A percentile compares a stretch with the other conserved stretches of the same genome.
Evolutionary conservation across 2,797 vertebrate species (phyloP).

Genomic region (Coilia nasus): DNA sequence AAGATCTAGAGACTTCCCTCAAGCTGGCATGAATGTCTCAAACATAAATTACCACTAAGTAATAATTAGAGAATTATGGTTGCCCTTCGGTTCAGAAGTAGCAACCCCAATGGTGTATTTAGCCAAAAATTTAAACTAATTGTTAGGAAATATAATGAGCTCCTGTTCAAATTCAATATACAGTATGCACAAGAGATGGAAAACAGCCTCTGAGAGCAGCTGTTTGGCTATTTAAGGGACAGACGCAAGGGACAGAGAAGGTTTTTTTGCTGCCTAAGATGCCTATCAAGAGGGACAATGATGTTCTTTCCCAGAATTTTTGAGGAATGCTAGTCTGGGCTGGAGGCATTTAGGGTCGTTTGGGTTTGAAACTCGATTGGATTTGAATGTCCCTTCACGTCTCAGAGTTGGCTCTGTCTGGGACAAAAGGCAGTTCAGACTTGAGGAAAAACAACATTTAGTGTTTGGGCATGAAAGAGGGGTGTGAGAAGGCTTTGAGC

Average conservation of each 20-base stretch:
- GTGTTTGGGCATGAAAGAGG: neutral
- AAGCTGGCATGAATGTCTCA: neutral
- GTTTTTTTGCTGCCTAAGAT: neutral
- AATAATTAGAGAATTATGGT: neutral
- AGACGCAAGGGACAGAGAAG: neutral
- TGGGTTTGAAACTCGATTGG: constrained; percentile 15
- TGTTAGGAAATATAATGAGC: neutral
- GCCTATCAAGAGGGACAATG: constrained; percentile 11
- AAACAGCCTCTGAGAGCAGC: neutral
- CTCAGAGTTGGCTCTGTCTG: neutral
- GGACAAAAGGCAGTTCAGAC: constrained; percentile 12
- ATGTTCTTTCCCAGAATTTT: constrained; percentile 20
- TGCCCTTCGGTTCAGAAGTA: neutral
- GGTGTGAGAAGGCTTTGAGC: neutral
- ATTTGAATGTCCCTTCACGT: constrained; percentile 12
- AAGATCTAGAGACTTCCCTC: neutral
- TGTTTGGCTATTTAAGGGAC: neutral
- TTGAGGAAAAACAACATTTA: constrained; percentile 22
- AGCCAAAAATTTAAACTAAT: neutral
- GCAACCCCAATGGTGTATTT: neutral
- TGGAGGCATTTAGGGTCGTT: constrained; percentile 1
- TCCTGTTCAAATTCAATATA: neutral
- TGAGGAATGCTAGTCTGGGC: constrained; percentile 5
- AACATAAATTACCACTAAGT: neutral
- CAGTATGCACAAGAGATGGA: neutral